Evolutionary conservation across 2,113 vertebrate genomes (phyloP).

Genomic region (Hydropotes inermis): DNA sequence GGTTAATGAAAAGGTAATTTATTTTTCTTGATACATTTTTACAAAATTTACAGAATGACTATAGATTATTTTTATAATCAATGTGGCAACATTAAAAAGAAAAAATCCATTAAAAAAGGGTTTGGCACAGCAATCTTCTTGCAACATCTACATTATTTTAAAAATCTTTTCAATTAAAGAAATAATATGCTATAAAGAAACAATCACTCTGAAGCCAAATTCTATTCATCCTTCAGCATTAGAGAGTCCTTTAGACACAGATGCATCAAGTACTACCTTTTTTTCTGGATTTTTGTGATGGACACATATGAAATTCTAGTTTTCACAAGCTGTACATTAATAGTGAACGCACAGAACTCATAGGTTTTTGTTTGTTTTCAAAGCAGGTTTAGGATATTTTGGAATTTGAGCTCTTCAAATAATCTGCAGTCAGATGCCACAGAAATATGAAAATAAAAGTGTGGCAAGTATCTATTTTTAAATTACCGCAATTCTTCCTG

Average conservation of each 20-base stretch:
- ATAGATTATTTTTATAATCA: neutral
- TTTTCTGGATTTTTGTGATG: neutral
- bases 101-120: neutral
- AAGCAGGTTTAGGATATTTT: neutral
- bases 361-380: slow-evolving; percentile 18
- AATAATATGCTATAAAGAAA: neutral
- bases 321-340: neutral
- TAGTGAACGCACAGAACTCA: neutral
- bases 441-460: slow-evolving; percentile 44
- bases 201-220: neutral
- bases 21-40: neutral
- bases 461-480: slow-evolving; percentile 61
- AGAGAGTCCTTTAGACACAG: neutral
- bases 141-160: neutral
- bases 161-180: neutral
- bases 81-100: neutral
- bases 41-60: neutral
- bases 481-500: slow-evolving; percentile 38
- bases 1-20: slow-evolving; percentile 4
- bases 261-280: neutral
- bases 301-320: neutral
- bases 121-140: neutral
- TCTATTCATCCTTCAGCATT: neutral
- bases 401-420: slow-evolving; percentile 36
- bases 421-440: slow-evolving; percentile 25